Conservation (phyloP, 2,888 invertebrate species). For the Nymphalis c-album region DNA sequence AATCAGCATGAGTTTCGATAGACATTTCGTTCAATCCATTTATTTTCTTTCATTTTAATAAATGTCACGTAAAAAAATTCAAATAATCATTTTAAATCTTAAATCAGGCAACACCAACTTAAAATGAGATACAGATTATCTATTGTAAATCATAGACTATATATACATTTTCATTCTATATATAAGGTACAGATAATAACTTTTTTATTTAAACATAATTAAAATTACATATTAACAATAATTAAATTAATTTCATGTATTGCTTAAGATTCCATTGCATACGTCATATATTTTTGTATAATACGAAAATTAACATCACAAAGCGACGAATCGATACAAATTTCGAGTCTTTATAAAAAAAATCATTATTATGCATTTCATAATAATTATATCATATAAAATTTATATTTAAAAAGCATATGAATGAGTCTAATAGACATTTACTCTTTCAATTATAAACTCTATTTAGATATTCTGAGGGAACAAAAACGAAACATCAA, state of each 20-base stretch:
- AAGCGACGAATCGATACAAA: not conserved
- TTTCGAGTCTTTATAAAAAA: not conserved
- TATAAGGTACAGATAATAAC: slow-evolving; percentile 15
- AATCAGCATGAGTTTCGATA: not conserved
- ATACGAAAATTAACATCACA: not conserved
- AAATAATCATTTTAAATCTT: not conserved
- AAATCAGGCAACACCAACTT: not conserved
- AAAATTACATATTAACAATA: slow-evolving; percentile 11
- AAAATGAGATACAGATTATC: not conserved
- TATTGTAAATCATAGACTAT: slow-evolving; percentile 4
- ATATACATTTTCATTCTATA: slow-evolving; percentile 13
- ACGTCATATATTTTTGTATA: not conserved
- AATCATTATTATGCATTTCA: not conserved
- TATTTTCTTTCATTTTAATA: not conserved
- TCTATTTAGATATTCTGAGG: too few species aligned
- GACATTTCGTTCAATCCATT: not conserved
- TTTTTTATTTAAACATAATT: slow-evolving; percentile 18
- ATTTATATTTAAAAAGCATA: too few species aligned
- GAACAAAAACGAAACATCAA: too few species aligned
- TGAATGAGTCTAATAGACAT: too few species aligned
- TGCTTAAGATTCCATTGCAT: slow-evolving; percentile 25
- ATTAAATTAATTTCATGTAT: slow-evolving; percentile 22
- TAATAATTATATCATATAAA: too few species aligned
- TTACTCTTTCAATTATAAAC: too few species aligned
- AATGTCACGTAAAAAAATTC: not conserved